These are phyloP conservation scores for Periphyllus acericola DNA, from an alignment of 2,888 invertebrate genomes.

Conservation along the genomic window DNA sequence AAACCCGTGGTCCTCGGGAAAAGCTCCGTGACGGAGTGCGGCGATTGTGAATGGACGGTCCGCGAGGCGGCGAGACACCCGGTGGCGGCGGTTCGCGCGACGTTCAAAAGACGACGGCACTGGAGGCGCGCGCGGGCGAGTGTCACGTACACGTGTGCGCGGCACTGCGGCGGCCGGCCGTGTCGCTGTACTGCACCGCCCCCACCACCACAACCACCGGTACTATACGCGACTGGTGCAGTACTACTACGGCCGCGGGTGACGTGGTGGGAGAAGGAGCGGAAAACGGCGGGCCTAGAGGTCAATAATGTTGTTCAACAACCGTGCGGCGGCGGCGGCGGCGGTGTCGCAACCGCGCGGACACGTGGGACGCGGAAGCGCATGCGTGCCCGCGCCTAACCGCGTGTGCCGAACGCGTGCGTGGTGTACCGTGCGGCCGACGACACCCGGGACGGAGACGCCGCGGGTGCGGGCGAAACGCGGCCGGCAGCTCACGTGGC, in stretches of 20 bases:
- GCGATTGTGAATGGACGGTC: too few relatives aligned
- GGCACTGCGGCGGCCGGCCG: too few relatives aligned
- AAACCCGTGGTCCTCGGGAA: too few relatives aligned
- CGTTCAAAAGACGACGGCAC: not conserved
- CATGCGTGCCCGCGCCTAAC: not conserved
- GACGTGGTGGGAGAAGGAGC: not conserved
- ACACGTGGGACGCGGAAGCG: constrained; percentile 27
- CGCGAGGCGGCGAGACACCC: not conserved
- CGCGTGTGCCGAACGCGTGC: not conserved
- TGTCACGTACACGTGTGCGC: not conserved
- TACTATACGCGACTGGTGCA: not conserved
- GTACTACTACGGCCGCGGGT: not conserved
- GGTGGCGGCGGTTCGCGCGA: not conserved
- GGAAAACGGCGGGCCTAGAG: not conserved
- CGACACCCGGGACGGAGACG: not conserved
- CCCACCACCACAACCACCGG: too few relatives aligned
- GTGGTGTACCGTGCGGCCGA: not conserved
- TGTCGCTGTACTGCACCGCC: too few relatives aligned
- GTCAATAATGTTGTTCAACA: constrained; percentile 17
- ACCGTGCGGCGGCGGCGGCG: not conserved
- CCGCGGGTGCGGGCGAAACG: too few relatives aligned
- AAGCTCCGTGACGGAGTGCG: too few relatives aligned
- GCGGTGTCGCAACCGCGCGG: not conserved
- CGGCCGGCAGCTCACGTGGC: not conserved
- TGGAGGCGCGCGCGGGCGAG: not conserved